Evolutionary conservation across 2,797 vertebrate genomes (phyloP).

Genomic region (Acropternis orthonyx): DNA sequence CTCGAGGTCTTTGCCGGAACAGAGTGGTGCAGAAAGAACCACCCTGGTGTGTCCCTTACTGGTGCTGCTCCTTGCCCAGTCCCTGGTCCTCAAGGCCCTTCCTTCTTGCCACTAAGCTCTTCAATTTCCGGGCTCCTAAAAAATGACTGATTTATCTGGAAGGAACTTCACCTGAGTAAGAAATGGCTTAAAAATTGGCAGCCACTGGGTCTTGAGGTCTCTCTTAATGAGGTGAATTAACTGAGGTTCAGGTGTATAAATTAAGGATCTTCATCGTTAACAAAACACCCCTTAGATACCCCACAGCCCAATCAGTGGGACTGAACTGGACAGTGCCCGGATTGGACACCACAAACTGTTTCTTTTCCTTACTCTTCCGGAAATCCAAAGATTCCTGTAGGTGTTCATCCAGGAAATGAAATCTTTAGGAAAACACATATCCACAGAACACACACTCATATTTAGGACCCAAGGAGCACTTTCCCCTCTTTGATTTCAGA

Average conservation of each 20-base stretch:
- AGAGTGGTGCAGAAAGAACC: neutral
- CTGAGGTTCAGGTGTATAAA: neutral
- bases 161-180: neutral
- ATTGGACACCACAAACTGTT: neutral
- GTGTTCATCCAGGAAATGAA: neutral
- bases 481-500: neutral
- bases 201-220: neutral
- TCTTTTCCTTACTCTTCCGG: neutral
- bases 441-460: neutral
- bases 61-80: neutral
- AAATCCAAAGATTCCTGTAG: neutral
- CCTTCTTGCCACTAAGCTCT: neutral
- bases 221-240: neutral
- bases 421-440: neutral
- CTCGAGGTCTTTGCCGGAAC: neutral
- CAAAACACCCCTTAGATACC: neutral
- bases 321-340: neutral
- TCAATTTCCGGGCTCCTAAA: neutral
- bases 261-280: neutral
- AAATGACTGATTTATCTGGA: neutral
- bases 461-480: neutral
- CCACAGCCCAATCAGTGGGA: neutral
- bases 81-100: neutral
- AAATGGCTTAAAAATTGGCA: neutral
- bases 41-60: neutral